Evolutionary conservation across 2,888 invertebrate species (phyloP).

Genomic region (Melanostoma mellinum): DNA sequence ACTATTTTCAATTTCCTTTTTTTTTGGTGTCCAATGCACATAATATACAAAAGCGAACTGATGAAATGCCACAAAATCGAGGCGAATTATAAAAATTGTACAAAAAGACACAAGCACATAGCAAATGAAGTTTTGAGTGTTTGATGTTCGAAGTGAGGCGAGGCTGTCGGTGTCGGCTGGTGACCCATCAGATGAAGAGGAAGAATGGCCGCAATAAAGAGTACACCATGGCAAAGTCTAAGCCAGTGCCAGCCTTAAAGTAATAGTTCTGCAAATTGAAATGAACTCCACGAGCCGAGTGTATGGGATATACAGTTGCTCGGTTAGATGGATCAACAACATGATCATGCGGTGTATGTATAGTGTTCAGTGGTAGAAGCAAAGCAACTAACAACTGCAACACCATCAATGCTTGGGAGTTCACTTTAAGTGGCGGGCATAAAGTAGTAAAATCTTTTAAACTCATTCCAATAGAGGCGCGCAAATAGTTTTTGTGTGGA

Average conservation of each 20-base stretch:
- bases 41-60: constrained; percentile 51
- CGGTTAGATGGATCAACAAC: constrained; percentile 61
- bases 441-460: constrained; percentile 65
- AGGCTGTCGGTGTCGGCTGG: neutral
- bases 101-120: constrained; percentile 31
- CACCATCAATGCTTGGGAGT: neutral
- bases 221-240: constrained; percentile 13
- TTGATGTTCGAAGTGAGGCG: constrained; percentile 30
- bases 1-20: constrained; percentile 50
- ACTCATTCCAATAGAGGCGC: constrained; percentile 67
- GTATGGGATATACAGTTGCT: constrained; percentile 14
- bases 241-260: constrained; percentile 54
- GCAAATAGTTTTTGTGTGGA: constrained; percentile 52
- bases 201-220: constrained; percentile 50
- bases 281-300: constrained; percentile 65
- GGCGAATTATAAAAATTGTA: constrained; percentile 65
- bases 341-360: constrained; percentile 51
- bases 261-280: constrained; percentile 73
- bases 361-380: constrained; percentile 4
- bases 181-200: constrained; percentile 25
- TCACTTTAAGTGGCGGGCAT: constrained; percentile 39
- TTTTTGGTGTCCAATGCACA: constrained; percentile 45
- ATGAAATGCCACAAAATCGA: constrained; percentile 72
- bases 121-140: constrained; percentile 47
- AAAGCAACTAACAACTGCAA: constrained; percentile 44